phyloP scores from a whole-genome alignment of 2,888 invertebrate species.

The Pocota personata region DNA sequence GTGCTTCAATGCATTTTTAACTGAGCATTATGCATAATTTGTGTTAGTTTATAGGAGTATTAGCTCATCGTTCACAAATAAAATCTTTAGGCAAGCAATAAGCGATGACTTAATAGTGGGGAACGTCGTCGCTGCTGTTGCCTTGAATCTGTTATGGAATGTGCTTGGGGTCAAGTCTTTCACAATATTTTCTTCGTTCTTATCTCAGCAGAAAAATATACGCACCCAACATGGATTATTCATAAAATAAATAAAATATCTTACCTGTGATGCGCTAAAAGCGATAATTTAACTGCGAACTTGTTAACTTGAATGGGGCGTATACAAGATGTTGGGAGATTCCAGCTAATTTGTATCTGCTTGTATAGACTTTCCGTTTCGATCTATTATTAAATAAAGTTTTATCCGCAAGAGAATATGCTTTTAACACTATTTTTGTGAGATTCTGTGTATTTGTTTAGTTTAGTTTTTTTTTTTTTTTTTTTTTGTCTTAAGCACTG shows the following conservation, averaged over 20 bases:
- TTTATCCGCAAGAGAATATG: constrained; percentile 11
- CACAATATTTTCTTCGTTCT: constrained; percentile 17
- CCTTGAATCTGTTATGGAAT: constrained; percentile 58
- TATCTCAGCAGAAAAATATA: not conserved
- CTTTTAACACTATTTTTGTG: constrained; percentile 38
- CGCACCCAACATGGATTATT: constrained; percentile 1
- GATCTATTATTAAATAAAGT: constrained; percentile 42
- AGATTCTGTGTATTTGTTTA: constrained; percentile 36
- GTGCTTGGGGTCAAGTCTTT: constrained; percentile 18
- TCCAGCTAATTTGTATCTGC: constrained; percentile 38
- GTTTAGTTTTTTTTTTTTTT: constrained; percentile 6
- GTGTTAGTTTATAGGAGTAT: constrained; percentile 18
- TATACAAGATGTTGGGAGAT: constrained; percentile 40
- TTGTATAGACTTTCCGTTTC: constrained; percentile 32
- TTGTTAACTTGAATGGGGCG: constrained; percentile 52
- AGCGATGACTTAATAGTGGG: constrained; percentile 64
- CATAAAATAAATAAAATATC: constrained; percentile 20
- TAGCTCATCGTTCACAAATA: constrained; percentile 66
- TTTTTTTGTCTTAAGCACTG: constrained; percentile 12
- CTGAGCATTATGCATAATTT: constrained; percentile 19
- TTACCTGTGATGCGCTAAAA: constrained; percentile 43
- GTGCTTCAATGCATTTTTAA: constrained; percentile 38
- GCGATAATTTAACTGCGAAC: constrained; percentile 14
- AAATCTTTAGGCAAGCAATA: constrained; percentile 36
- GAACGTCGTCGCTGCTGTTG: constrained; percentile 24